These are phyloP conservation scores for Drosophila insularis DNA, from an alignment of 1,140 invertebrate genomes.

Conservation along the genomic window DNA sequence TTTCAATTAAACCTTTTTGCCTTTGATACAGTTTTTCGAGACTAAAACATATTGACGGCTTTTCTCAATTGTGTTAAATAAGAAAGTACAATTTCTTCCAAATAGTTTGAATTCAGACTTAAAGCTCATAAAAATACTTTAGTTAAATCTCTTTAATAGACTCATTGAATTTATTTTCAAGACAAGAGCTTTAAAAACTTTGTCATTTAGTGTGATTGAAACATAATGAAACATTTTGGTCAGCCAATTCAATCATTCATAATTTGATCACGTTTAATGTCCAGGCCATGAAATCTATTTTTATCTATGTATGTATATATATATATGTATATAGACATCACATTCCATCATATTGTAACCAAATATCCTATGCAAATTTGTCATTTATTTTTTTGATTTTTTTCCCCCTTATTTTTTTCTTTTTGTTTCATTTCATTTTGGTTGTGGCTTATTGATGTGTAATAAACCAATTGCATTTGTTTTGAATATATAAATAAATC, in stretches of 20 bases:
- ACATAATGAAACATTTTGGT: not conserved
- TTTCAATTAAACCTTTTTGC: too few relatives aligned
- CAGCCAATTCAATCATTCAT: not conserved
- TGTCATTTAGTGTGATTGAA: not conserved
- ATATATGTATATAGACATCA: constrained; percentile 29
- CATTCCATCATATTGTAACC: constrained; percentile 22
- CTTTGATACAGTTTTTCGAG: too few relatives aligned
- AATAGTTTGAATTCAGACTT: too few relatives aligned
- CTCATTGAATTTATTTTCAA: too few relatives aligned
- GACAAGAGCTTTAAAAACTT: too few relatives aligned
- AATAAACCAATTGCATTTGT: constrained; percentile 79
- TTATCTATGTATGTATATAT: not conserved
- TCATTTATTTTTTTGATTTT: constrained; percentile 26
- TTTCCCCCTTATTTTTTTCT: constrained; percentile 12
- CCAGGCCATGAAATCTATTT: constrained; percentile 1
- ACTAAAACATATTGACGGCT: too few relatives aligned
- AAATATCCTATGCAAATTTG: constrained; percentile 49
- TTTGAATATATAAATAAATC: constrained; percentile 79
- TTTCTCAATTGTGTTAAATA: too few relatives aligned
- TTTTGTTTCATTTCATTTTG: constrained; percentile 39
- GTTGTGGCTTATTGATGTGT: constrained; percentile 71
- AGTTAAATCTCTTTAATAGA: too few relatives aligned
- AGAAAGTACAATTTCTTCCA: too few relatives aligned
- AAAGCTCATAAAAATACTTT: too few relatives aligned
- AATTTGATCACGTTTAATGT: constrained; percentile 18